A percentile compares a stretch with the other conserved stretches of the same genome.
These are phyloP conservation scores for Plumapathes pennacea DNA, from an alignment of 92 coral and sea anemone genomes.

Conservation along the genomic window DNA sequence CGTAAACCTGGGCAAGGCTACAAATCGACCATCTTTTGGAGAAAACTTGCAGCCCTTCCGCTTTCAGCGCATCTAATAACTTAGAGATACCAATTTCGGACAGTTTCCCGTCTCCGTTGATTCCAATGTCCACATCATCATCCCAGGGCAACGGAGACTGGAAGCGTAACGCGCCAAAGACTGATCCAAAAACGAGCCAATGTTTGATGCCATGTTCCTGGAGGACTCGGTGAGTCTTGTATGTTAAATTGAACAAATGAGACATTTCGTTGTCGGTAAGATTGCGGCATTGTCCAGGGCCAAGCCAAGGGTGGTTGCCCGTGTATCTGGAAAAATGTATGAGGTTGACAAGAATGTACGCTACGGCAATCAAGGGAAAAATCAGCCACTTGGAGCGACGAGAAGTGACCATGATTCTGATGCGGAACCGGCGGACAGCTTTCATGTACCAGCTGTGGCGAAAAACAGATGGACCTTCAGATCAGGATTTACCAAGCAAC, in stretches of 20 bases:
- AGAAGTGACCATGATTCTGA: too few relatives aligned
- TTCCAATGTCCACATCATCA: constrained; percentile 55
- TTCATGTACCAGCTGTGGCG: too few relatives aligned
- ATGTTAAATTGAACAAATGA: constrained; percentile 40
- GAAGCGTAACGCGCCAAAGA: constrained; percentile 52
- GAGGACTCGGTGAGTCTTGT: constrained; percentile 30
- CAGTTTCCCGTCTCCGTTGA: constrained; percentile 40
- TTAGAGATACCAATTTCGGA: constrained; percentile 1
- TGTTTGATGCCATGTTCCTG: constrained; percentile 31
- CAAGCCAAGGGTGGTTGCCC: background rate
- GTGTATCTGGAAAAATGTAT: too few relatives aligned
- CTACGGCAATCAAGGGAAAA: too few relatives aligned
- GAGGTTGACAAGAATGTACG: too few relatives aligned
- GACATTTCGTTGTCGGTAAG: constrained; percentile 7
- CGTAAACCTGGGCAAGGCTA: constrained; percentile 15
- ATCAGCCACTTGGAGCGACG: too few relatives aligned
- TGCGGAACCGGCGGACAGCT: too few relatives aligned
- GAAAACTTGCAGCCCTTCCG: constrained; percentile 7
- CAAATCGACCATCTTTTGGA: constrained; percentile 14
- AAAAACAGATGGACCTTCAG: too few relatives aligned
- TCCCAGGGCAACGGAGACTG: constrained; percentile 67
- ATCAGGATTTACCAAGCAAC: too few relatives aligned
- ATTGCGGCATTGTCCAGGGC: constrained; percentile 4
- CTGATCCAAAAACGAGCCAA: constrained; percentile 66
- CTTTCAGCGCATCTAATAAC: constrained; percentile 15